phyloP scores from a whole-genome alignment of 2,797 vertebrate genomes.

The Halcyon smyrnensis region DNA sequence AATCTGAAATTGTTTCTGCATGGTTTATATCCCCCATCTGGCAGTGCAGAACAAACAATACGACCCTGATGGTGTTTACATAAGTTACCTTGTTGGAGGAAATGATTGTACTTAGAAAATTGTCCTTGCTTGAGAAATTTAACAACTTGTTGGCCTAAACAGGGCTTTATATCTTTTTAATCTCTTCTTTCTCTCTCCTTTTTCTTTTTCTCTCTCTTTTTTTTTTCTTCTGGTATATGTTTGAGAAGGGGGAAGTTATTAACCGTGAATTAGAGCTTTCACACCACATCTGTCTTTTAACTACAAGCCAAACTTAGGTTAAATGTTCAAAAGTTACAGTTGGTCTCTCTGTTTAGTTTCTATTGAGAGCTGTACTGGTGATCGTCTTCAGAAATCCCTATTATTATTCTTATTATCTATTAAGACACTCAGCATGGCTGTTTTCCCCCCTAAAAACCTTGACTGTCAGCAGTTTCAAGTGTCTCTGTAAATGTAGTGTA shows the following conservation, averaged over 20 bases:
- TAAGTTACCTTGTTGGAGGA: slow-evolving; percentile 64
- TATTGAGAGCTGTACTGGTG: background rate
- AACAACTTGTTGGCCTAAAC: slow-evolving; percentile 28
- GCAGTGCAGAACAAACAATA: slow-evolving; percentile 63
- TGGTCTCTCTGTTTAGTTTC: background rate
- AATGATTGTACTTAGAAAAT: slow-evolving; percentile 57
- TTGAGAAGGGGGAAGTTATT: background rate
- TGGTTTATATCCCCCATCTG: slow-evolving; percentile 68
- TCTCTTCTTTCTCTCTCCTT: background rate
- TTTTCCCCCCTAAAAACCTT: background rate
- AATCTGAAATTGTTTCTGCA: slow-evolving; percentile 71
- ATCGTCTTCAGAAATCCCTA: background rate
- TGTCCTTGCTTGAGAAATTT: slow-evolving; percentile 18
- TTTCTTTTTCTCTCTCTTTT: background rate
- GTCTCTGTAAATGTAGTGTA: background rate
- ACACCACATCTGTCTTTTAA: slow-evolving; percentile 24
- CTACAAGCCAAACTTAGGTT: background rate
- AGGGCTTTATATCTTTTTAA: slow-evolving; percentile 25
- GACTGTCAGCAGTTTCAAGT: background rate
- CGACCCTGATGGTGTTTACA: slow-evolving; percentile 51
- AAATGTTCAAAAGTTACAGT: background rate
- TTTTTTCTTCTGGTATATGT: background rate
- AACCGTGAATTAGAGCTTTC: slow-evolving; percentile 25
- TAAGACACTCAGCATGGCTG: background rate
- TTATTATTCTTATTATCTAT: background rate